These are phyloP conservation scores for Drymodes brunneopygia DNA, from an alignment of 2,113 vertebrate species.

Conservation along the genomic window DNA sequence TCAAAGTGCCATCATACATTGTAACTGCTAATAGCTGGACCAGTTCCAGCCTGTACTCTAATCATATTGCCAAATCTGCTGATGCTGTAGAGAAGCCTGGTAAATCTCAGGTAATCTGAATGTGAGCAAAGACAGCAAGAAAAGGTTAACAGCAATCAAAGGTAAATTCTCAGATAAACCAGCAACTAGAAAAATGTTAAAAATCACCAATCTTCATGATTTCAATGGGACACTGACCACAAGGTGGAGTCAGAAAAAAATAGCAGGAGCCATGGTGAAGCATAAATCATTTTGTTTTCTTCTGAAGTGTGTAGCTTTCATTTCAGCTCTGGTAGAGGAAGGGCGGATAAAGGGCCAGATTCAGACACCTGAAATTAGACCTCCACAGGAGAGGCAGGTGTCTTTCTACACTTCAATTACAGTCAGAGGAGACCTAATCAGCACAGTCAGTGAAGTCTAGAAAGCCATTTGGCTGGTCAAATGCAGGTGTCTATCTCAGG, in stretches of 20 bases:
- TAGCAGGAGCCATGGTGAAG: background rate
- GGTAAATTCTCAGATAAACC: background rate
- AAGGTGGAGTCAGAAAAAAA: background rate
- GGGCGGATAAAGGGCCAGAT: background rate
- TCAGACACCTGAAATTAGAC: slow-evolving; percentile 21
- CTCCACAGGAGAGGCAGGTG: background rate
- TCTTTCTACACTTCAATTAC: slow-evolving; percentile 30
- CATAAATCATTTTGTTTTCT: background rate
- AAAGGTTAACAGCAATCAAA: background rate
- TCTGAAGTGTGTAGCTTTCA: background rate
- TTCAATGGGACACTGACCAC: background rate
- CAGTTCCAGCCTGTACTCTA: background rate
- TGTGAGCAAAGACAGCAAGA: background rate
- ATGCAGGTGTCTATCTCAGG: background rate
- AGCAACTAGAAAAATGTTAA: background rate
- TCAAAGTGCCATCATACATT: background rate
- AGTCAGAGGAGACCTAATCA: slow-evolving; percentile 38
- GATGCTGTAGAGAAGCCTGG: background rate
- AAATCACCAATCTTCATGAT: background rate
- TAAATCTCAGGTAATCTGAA: background rate
- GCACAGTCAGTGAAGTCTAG: slow-evolving; percentile 11
- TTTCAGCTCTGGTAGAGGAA: background rate
- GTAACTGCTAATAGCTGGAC: background rate
- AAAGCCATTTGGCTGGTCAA: slow-evolving; percentile 35
- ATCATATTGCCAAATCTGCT: background rate